Percentiles rank a stretch among this genome's conserved stretches.
These are phyloP conservation scores for Didymodactylos carnosus DNA, from an alignment of 2,888 invertebrate genomes.

Conservation along the genomic window DNA sequence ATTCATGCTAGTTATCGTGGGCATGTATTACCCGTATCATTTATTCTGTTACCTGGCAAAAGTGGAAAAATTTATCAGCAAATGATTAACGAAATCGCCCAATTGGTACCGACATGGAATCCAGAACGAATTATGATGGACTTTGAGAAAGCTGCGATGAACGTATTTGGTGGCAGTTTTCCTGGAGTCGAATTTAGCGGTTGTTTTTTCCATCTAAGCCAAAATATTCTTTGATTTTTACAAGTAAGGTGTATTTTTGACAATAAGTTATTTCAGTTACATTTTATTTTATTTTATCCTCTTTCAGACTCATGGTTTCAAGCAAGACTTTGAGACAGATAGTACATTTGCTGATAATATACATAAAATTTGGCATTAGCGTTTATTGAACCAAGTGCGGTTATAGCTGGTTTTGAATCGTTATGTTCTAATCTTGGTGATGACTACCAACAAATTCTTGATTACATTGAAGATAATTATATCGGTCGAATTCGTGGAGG, in stretches of 20 bases:
- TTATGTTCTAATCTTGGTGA: neutral
- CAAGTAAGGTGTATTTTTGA: no score
- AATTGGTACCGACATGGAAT: neutral
- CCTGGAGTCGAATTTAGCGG: neutral
- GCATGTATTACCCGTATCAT: neutral
- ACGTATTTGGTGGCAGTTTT: neutral
- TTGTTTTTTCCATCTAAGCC: neutral
- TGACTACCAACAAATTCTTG: neutral
- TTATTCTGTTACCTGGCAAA: neutral
- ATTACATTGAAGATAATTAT: neutral
- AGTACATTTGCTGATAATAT: neutral
- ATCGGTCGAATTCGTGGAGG: neutral
- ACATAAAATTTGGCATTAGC: neutral
- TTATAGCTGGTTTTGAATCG: neutral
- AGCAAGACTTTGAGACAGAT: neutral
- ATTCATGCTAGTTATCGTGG: neutral
- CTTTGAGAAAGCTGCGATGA: neutral
- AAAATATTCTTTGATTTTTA: neutral
- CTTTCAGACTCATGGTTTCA: neutral
- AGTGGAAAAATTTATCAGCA: neutral
- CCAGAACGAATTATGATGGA: neutral
- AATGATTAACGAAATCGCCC: neutral
- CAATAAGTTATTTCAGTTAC: neutral
- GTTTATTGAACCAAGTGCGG: neutral
- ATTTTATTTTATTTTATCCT: no score